These are phyloP conservation scores for Euwallacea similis DNA, from an alignment of 1,140 invertebrate species.

Conservation along the genomic window DNA sequence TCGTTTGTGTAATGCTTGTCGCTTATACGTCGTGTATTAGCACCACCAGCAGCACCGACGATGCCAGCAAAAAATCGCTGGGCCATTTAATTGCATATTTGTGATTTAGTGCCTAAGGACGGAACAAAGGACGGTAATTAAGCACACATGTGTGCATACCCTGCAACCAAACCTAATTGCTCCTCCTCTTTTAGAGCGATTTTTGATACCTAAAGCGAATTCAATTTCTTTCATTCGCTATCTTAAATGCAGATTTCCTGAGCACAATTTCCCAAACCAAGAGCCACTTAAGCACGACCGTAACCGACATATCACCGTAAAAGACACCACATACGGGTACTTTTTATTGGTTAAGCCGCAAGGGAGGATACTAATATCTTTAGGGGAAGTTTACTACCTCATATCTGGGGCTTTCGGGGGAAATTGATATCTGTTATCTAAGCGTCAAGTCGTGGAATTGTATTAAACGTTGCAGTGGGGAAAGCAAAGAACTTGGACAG, in stretches of 20 bases:
- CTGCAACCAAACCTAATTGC: too few species aligned
- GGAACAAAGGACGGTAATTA: background rate
- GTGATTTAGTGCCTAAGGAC: constrained; percentile 5
- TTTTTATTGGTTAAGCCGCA: constrained; percentile 24
- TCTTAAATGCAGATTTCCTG: too few species aligned
- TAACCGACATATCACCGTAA: constrained; percentile 18
- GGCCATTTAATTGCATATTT: constrained; percentile 9
- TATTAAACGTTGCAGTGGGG: constrained; percentile 31
- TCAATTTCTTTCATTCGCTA: too few species aligned
- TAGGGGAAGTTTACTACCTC: constrained; percentile 17
- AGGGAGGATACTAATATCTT: constrained; percentile 34
- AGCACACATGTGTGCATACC: background rate
- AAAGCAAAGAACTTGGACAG: background rate
- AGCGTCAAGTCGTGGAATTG: constrained; percentile 34
- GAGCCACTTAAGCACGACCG: constrained; percentile 1
- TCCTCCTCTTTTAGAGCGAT: too few species aligned
- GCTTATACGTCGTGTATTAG: constrained; percentile 12
- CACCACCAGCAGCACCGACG: background rate
- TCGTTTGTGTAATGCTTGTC: constrained; percentile 14
- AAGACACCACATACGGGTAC: constrained; percentile 28
- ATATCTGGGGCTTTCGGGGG: constrained; percentile 28
- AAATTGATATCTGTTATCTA: constrained; percentile 39
- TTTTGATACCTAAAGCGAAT: too few species aligned
- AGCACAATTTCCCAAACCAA: background rate
- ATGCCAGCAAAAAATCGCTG: constrained; percentile 7